Evolutionary conservation across 2,888 invertebrate genomes (phyloP).

Genomic region (Agrotis ipsilon): DNA sequence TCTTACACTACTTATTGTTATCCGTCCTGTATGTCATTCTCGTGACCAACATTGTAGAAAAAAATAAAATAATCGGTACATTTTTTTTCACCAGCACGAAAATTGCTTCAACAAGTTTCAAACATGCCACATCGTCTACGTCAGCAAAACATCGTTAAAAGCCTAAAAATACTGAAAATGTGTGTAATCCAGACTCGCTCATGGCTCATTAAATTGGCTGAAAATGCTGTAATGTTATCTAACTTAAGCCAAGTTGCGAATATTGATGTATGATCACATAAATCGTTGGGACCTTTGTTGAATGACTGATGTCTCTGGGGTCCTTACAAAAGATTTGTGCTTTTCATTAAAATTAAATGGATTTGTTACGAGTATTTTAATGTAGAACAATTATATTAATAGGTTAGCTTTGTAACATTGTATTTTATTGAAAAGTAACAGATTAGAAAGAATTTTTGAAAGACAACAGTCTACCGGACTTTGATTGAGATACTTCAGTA

Average conservation of each 20-base stretch:
- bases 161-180: slow-evolving; percentile 26
- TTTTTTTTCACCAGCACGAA: neutral
- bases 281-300: slow-evolving; percentile 18
- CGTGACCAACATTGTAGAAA: neutral
- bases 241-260: slow-evolving; percentile 23
- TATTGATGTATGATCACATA: slow-evolving; percentile 38
- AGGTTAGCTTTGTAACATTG: no score
- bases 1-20: no score
- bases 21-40: no score
- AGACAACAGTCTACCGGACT: no score
- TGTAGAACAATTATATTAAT: no score
- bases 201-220: slow-evolving; percentile 40
- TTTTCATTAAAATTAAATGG: slow-evolving; percentile 6
- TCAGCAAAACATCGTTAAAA: slow-evolving; percentile 31
- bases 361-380: neutral
- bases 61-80: neutral
- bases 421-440: no score
- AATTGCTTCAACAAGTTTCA: neutral
- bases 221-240: slow-evolving; percentile 26
- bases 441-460: no score
- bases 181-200: slow-evolving; percentile 26
- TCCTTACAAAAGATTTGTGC: neutral
- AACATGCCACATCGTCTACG: slow-evolving; percentile 11
- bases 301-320: slow-evolving; percentile 21
- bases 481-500: no score